Base-by-base conservation (phyloP, 2,797 vertebrate genomes). In the Sebastes trivittatus region DNA sequence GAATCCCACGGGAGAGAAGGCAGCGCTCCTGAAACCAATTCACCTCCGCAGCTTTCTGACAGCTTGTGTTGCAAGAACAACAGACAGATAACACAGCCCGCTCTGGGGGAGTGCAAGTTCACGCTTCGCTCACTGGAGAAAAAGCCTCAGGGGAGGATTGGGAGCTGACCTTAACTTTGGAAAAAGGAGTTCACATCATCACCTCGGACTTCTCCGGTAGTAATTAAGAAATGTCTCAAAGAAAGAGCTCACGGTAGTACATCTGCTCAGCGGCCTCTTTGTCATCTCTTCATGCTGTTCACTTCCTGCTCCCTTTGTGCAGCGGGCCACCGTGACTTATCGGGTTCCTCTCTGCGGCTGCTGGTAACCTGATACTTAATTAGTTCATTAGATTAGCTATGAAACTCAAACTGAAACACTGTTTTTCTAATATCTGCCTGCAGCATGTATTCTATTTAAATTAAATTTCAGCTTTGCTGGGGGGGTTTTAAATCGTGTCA, bases 51-150 rank as follows among this genome's bases (percentile, higher is more conserved):
- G 81, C 73, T 72, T 78, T 80, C 78, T 76, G 81, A 89, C 87
- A 87, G 90, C 88, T 93, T 90, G 74, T 84, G 84, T 91, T 93
- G 88, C 91, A 94, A 94, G 62, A 94, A 91, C 87, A 94, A 94
- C 86, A 94, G 67, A 66, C 4, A 73, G 79, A 86, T 86, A 89
- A 83, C 86, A 77, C 81, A 70, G 32, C 70, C 73, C 70, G n/a
- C 69, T 81, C 84, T 89, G 42, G 77, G 79, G 80, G 85, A 84
- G 81, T 72, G 10, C 70, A 63, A 90, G 82, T 90, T 92, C 89
- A 87, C 14, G 66, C 79, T 83, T 73, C 7, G 23, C 78, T 82
- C 73, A 42, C 25, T n/a, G 70, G 80, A 74, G 74, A 7, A 71
- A 87, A 71, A 72, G 67, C 72, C 81, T 58, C 59, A 29, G 58